Base-by-base conservation (phyloP, 2,113 vertebrate species). In the Apus apus region DNA sequence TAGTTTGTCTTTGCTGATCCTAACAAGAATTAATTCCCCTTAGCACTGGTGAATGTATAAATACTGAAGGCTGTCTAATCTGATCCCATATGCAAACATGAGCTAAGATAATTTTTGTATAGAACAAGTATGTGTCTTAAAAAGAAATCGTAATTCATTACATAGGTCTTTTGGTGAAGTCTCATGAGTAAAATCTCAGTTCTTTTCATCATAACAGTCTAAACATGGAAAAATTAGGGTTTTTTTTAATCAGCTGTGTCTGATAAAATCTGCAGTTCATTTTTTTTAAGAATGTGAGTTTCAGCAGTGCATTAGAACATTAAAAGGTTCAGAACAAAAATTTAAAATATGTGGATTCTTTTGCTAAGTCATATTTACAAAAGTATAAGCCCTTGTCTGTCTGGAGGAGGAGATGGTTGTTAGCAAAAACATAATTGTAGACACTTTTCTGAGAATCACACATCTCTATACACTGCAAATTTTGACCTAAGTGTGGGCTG, bases 1-100 rank as follows among this genome's bases (percentile, higher is more conserved):
- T 97, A 97, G 89, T 96, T 91, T 91, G 91, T 95, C 95, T 97
- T 91, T 93, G 75, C 93, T 98, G 96, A 98, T 98, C 90, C 90
- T 94, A 97, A 96, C 89, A 96, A 91, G 94, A 98, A 98, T 90
- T 82, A 97, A 98, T 97, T 97, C 87, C 96, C 40, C 88, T 89
- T 93, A 95, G 54, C 89, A 87, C 46, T 95, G 72, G 29, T 89
- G 94, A 96, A 95, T 91, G 72, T 87, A 36, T 79, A 95, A 96
- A 88, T 77, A 66, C 60, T 64, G 32, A 91, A 78, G 18, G 53
- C 36, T 68, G 54, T 58, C 38, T 94, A 96, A 84, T 67, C 65
- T 56, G 57, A 64, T 87, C 21, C 56, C 80, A 57, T 76, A 68
- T 58, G 65, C 51, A 85, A 80, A 58, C 75, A 75, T 68, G 40